Evolutionary conservation across 2,113 vertebrate species (phyloP), one percentile per base, ranked within the genome.

Genomic region (Sigmodon hispidus): DNA sequence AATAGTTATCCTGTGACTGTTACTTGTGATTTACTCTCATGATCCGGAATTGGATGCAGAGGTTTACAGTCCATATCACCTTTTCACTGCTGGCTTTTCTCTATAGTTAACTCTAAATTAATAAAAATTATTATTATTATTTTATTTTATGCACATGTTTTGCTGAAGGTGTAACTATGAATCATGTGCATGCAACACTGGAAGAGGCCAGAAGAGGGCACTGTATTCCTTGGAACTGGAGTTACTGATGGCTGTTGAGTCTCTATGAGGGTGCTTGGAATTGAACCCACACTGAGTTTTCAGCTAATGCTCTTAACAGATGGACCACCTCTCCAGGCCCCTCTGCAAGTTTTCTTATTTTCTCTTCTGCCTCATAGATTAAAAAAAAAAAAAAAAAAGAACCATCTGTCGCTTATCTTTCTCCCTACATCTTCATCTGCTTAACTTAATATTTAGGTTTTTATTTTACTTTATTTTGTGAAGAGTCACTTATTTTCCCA

Each of bases 391-490:
- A 91, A 77, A 55, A 57, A 36, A 45, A 1, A 45, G n/a, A 16
- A 12, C 63, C 24, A 29, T 29, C 29, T 43, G 80, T 50, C 5
- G 81, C 7, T 45, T 59, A 45, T 40, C 36, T 21, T 34, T 52
- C 21, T 91, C 48, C 9, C 8, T 40, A 59, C 3, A 34, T 81
- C 90, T 70, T 63, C 63, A 8, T 48, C 52, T 83, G 13, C 36
- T 43, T 48, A 87, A 5, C 24, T 19, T 4, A 94, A 91, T 97
- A 90, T 91, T 96, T 96, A 96, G 90, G 96, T 94, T 97, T 93
- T 95, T 97, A 97, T 94, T 98, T 69, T n/a, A 3, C 3, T 72
- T 34, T 43, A 40, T 95, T 98, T 97, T 96, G 93, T 87, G 95
- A 75, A 81, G 96, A 92, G 29, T 72, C 89, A 50, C 83, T 93